Evolutionary conservation across 2,113 vertebrate genomes (phyloP).

Genomic region (Syngnathus floridae): DNA sequence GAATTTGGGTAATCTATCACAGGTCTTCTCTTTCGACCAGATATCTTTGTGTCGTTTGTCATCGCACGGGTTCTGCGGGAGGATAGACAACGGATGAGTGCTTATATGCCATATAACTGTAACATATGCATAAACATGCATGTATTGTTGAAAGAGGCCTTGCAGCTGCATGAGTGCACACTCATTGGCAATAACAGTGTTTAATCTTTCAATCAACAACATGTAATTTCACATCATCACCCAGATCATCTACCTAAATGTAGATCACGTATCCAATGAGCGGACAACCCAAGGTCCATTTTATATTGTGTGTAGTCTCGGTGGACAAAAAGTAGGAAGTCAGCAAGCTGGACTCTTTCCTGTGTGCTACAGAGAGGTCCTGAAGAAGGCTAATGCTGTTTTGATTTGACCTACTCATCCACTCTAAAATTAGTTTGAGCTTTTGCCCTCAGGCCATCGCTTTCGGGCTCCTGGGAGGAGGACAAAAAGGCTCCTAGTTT

Average conservation of each 20-base stretch:
- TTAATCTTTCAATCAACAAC: not conserved
- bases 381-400: not conserved
- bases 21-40: constrained; percentile 98
- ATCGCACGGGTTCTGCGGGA: constrained; percentile 87
- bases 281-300: not conserved
- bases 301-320: not conserved
- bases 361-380: not conserved
- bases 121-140: not conserved
- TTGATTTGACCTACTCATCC: not conserved
- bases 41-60: constrained; percentile 98
- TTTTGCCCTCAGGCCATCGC: not conserved
- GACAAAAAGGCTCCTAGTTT: not conserved
- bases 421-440: not conserved
- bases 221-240: not conserved
- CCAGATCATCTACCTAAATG: not conserved
- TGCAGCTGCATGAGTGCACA: not conserved
- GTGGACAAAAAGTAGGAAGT: not conserved
- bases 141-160: not conserved
- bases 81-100: constrained; percentile 8
- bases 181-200: not conserved
- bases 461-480: not conserved
- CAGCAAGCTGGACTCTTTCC: not conserved
- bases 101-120: not conserved
- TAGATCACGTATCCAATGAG: not conserved
- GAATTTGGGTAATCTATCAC: constrained; percentile 91